These are phyloP conservation scores for Hepsetus odoe DNA, from an alignment of 2,113 vertebrate genomes.

Conservation along the genomic window DNA sequence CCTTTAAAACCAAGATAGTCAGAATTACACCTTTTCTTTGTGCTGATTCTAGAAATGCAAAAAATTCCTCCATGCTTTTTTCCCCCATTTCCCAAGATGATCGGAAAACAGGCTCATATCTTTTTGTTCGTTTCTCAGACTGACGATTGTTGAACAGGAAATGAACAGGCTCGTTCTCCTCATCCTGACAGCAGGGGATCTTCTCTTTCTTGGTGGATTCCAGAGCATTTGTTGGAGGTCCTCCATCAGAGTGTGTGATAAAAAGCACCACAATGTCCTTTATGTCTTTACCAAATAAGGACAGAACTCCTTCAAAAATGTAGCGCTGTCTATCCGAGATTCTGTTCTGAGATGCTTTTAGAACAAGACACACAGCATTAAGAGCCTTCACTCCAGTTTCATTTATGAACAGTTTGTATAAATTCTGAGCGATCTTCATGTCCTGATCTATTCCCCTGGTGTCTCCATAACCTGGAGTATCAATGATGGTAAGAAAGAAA, in stretches of 20 bases:
- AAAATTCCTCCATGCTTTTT: constrained; percentile 7
- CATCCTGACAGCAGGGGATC: constrained; percentile 24
- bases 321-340: constrained; percentile 17
- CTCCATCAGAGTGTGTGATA: constrained; percentile 44
- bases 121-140: background rate
- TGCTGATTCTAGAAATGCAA: background rate
- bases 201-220: background rate
- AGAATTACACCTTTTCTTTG: constrained; percentile 27
- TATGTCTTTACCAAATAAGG: constrained; percentile 48
- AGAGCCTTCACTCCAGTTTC: background rate
- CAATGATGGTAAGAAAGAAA: constrained; percentile 59
- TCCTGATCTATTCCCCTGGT: constrained; percentile 46
- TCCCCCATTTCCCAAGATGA: background rate
- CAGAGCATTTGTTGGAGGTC: constrained; percentile 3
- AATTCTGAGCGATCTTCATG: constrained; percentile 15
- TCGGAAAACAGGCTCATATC: background rate
- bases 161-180: background rate
- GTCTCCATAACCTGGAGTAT: constrained; percentile 63
- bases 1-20: constrained; percentile 2
- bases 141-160: constrained; percentile 34
- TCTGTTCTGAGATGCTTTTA: constrained; percentile 23
- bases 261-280: constrained; percentile 35
- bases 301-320: constrained; percentile 33
- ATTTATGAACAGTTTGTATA: constrained; percentile 42
- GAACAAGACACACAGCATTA: constrained; percentile 34